Evolutionary conservation across 2,888 invertebrate species (phyloP).

Genomic region (Gortyna flavago): DNA sequence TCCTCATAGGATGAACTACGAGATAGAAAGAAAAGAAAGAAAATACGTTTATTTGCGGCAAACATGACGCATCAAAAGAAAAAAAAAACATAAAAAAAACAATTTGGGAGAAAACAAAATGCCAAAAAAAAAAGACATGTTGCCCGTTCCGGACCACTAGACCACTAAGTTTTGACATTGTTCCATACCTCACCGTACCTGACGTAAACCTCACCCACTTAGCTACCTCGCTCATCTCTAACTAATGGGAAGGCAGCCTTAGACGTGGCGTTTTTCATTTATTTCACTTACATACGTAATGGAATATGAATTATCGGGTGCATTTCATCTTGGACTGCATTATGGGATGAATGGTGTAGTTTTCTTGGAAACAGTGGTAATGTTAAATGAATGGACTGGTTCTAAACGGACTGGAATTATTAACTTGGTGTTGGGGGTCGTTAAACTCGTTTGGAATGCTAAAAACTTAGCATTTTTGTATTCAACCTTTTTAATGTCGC

Average conservation of each 20-base stretch:
- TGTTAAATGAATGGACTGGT: neutral
- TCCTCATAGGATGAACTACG: too few relatives aligned
- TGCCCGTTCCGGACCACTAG: too few relatives aligned
- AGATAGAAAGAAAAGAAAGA: too few relatives aligned
- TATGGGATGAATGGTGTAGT: constrained; percentile 5
- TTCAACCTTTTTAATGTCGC: neutral
- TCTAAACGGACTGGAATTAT: neutral
- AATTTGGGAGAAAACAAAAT: too few relatives aligned
- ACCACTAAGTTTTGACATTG: too few relatives aligned
- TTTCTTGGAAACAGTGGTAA: constrained; percentile 18
- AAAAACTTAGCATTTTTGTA: neutral
- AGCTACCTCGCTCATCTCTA: neutral
- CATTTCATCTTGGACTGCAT: constrained; percentile 36
- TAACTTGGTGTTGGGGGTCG: too few relatives aligned
- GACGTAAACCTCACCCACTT: neutral
- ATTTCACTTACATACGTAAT: constrained; percentile 47
- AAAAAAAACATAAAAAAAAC: too few relatives aligned
- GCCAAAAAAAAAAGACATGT: too few relatives aligned
- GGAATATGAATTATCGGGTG: constrained; percentile 44
- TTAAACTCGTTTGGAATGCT: neutral
- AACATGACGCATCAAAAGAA: too few relatives aligned
- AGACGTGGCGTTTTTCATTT: constrained; percentile 41
- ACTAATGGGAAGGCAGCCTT: neutral
- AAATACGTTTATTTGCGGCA: too few relatives aligned
- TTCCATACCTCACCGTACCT: neutral